These are phyloP conservation scores for Saccostrea echinata DNA, from an alignment of 1,140 invertebrate species.

Conservation along the genomic window DNA sequence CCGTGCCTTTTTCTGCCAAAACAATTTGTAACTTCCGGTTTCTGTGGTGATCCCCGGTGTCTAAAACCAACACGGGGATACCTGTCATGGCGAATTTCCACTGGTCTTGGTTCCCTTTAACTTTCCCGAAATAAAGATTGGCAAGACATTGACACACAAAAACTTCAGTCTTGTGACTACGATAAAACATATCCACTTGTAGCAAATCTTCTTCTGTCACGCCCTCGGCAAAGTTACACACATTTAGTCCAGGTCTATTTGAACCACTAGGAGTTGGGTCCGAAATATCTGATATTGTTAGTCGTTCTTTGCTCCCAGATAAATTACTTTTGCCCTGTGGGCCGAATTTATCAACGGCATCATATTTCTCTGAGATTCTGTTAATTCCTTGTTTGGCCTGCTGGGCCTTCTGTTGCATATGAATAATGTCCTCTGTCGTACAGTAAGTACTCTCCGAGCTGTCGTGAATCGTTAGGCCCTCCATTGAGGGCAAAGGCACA, in stretches of 20 bases:
- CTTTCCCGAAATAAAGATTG: constrained; percentile 85
- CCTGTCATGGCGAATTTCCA: constrained; percentile 91
- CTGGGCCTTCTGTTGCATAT: constrained; percentile 26
- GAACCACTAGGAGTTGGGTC: constrained; percentile 17
- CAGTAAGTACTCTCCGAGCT: constrained; percentile 49
- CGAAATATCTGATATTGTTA: constrained; percentile 34
- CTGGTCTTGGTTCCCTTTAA: constrained; percentile 72
- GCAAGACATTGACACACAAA: constrained; percentile 89
- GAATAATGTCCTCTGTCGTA: constrained; percentile 53
- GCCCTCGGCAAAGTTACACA: constrained; percentile 63
- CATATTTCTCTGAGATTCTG: constrained; percentile 70
- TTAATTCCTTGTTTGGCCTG: constrained; percentile 63
- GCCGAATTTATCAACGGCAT: constrained; percentile 64
- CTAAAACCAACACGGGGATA: constrained; percentile 89
- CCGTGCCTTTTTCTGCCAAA: constrained; percentile 90
- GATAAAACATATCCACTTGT: constrained; percentile 90
- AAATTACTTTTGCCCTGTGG: constrained; percentile 28
- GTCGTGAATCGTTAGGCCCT: constrained; percentile 11
- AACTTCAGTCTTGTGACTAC: constrained; percentile 89
- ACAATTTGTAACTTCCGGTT: constrained; percentile 88
- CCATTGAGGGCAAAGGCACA: not conserved
- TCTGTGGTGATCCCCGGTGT: constrained; percentile 85
- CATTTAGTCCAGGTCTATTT: constrained; percentile 3
- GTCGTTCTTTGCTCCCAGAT: constrained; percentile 1
- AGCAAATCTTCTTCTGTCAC: constrained; percentile 86